phyloP scores from a whole-genome alignment of 2,888 invertebrate genomes.

The Pasiphila rectangulata region DNA sequence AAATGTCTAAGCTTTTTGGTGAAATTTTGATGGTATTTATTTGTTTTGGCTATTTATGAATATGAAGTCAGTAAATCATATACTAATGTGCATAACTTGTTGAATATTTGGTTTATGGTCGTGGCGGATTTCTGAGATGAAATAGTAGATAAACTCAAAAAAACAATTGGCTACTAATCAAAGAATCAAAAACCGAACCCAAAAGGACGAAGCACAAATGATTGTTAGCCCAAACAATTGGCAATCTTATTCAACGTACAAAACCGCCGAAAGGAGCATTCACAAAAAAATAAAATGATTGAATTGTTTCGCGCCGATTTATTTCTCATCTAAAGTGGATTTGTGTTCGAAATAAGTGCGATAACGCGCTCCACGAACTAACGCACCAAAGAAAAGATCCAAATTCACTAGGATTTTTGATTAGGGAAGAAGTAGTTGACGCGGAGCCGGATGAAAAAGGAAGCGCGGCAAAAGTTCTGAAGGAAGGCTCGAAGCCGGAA shows the following conservation, averaged over 20 bases:
- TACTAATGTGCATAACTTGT: no score
- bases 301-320: constrained; percentile 30
- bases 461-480: constrained; percentile 32
- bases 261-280: constrained; percentile 17
- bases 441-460: constrained; percentile 47
- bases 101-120: no score
- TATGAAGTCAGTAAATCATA: background rate
- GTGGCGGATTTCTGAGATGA: no score
- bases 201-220: constrained; percentile 13
- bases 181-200: constrained; percentile 2
- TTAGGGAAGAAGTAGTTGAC: constrained; percentile 42
- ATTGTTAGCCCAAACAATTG: constrained; percentile 25
- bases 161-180: background rate
- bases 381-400: constrained; percentile 23
- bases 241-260: constrained; percentile 26
- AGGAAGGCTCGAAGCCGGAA: constrained; percentile 8
- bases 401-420: constrained; percentile 22
- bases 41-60: background rate
- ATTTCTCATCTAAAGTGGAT: constrained; percentile 34
- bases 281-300: constrained; percentile 28
- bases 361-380: constrained; percentile 30
- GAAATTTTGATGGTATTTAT: no score
- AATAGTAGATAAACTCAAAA: no score
- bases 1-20: constrained; percentile 5
- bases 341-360: constrained; percentile 31